These are phyloP conservation scores for Drosophila tani DNA, from an alignment of 1,140 invertebrate genomes.

Conservation along the genomic window DNA sequence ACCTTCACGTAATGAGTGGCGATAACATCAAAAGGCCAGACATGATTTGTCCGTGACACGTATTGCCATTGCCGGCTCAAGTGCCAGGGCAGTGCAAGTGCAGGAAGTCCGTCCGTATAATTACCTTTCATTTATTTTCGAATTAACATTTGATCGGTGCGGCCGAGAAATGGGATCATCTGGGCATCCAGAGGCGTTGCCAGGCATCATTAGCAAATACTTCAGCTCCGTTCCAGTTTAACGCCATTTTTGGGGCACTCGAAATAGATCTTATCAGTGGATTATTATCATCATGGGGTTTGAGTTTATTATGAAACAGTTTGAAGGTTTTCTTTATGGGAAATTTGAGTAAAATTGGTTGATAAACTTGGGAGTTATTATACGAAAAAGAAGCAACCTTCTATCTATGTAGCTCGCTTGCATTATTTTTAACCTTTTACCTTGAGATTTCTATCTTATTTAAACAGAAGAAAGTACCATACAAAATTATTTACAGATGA, in stretches of 20 bases:
- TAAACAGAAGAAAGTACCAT: too few species aligned
- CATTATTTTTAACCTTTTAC: too few species aligned
- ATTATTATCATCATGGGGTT: background rate
- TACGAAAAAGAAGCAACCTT: too few species aligned
- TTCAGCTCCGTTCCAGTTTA: conserved; percentile 15
- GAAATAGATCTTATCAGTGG: conserved; percentile 14
- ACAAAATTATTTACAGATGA: too few species aligned
- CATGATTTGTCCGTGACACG: conserved; percentile 73
- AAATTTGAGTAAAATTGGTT: background rate
- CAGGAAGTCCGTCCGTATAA: conserved; percentile 54
- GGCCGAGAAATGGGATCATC: conserved; percentile 16
- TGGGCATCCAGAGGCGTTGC: conserved; percentile 19
- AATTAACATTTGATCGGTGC: conserved; percentile 77
- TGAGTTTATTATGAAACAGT: background rate
- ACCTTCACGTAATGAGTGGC: conserved; percentile 65
- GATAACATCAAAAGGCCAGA: conserved; percentile 84
- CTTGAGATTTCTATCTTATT: too few species aligned
- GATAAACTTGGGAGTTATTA: background rate
- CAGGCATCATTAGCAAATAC: conserved; percentile 40
- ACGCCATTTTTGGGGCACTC: conserved; percentile 50
- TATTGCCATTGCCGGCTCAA: background rate
- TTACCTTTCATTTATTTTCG: conserved; percentile 83
- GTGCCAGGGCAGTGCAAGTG: conserved; percentile 23
- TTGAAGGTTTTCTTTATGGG: too few species aligned
- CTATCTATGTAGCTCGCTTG: too few species aligned